Evolutionary conservation across 2,797 vertebrate species (phyloP).

Genomic region (Atherinosoma microstoma): DNA sequence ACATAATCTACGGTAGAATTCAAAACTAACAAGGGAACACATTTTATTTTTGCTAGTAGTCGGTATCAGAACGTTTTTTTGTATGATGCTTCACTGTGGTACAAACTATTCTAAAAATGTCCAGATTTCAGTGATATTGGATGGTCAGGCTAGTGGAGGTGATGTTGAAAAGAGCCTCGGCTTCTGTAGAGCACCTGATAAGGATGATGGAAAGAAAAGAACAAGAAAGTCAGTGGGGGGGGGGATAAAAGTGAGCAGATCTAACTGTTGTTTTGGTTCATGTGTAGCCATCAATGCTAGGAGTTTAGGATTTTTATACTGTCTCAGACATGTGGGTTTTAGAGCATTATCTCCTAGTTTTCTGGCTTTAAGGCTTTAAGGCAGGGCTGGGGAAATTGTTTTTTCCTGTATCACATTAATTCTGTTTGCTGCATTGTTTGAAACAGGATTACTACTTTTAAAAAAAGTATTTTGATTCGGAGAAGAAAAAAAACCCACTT

Average conservation of each 20-base stretch:
- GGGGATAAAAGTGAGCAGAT: slow-evolving; percentile 25
- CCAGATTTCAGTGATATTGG: slow-evolving; percentile 8
- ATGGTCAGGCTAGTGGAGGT: slow-evolving; percentile 1
- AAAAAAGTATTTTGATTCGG: slow-evolving; percentile 6
- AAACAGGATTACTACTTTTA: slow-evolving; percentile 3
- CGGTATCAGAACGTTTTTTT: slow-evolving; percentile 41
- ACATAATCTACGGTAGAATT: slow-evolving; percentile 54
- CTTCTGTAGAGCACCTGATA: slow-evolving; percentile 30
- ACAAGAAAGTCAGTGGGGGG: slow-evolving; percentile 64
- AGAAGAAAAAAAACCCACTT: background rate
- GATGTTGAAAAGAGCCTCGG: slow-evolving; percentile 63
- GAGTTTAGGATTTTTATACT: slow-evolving; percentile 3
- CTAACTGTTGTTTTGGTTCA: slow-evolving; percentile 22
- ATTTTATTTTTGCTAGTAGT: slow-evolving; percentile 71
- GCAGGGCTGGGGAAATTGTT: background rate
- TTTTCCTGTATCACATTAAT: background rate
- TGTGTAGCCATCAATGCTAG: slow-evolving; percentile 19
- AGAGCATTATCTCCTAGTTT: slow-evolving; percentile 30
- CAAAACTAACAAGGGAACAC: slow-evolving; percentile 50
- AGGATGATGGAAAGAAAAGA: slow-evolving; percentile 45
- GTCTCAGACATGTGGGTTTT: slow-evolving; percentile 19
- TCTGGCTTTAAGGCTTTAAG: slow-evolving; percentile 8
- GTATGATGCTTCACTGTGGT: slow-evolving; percentile 52
- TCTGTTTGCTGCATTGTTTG: background rate
- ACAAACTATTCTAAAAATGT: slow-evolving; percentile 21